Percentiles rank a stretch among this genome's conserved stretches.
These are phyloP conservation scores for Drosophila elegans DNA, from an alignment of 1,140 invertebrate genomes.

Conservation along the genomic window DNA sequence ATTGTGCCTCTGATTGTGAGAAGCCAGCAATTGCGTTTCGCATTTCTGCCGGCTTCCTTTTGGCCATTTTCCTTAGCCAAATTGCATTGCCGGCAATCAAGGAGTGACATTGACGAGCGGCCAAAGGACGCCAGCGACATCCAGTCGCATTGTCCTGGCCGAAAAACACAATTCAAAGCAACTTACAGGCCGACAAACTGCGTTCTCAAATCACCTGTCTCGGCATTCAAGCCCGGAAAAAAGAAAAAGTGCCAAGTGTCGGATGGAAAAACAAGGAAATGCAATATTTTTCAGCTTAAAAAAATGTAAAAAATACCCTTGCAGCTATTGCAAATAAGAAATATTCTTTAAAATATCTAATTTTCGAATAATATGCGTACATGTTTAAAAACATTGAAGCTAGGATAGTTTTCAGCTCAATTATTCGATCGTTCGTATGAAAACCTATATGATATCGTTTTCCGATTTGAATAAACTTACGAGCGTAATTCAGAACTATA, in stretches of 20 bases:
- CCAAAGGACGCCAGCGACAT: conserved; percentile 17
- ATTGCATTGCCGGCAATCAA: conserved; percentile 42
- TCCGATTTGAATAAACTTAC: too few relatives aligned
- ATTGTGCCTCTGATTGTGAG: conserved; percentile 56
- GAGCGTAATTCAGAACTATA: too few relatives aligned
- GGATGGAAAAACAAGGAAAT: background rate
- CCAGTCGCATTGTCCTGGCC: conserved; percentile 6
- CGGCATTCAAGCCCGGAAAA: background rate
- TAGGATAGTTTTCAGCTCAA: too few relatives aligned
- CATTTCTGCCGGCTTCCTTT: conserved; percentile 24
- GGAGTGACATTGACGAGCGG: conserved; percentile 52
- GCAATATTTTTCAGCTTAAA: too few relatives aligned
- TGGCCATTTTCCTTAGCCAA: conserved; percentile 22
- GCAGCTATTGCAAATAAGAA: too few relatives aligned
- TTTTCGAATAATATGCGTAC: too few relatives aligned
- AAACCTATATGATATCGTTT: too few relatives aligned
- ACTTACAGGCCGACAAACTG: conserved; percentile 6
- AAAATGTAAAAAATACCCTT: too few relatives aligned
- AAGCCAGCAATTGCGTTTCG: conserved; percentile 10
- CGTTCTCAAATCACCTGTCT: conserved; percentile 30
- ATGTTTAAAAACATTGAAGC: too few relatives aligned
- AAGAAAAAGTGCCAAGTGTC: background rate
- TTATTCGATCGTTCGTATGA: too few relatives aligned
- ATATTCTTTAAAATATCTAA: too few relatives aligned
- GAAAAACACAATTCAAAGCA: conserved; percentile 5